These are phyloP conservation scores for Lithodes maja DNA, from an alignment of 2,888 invertebrate genomes.

Conservation along the genomic window DNA sequence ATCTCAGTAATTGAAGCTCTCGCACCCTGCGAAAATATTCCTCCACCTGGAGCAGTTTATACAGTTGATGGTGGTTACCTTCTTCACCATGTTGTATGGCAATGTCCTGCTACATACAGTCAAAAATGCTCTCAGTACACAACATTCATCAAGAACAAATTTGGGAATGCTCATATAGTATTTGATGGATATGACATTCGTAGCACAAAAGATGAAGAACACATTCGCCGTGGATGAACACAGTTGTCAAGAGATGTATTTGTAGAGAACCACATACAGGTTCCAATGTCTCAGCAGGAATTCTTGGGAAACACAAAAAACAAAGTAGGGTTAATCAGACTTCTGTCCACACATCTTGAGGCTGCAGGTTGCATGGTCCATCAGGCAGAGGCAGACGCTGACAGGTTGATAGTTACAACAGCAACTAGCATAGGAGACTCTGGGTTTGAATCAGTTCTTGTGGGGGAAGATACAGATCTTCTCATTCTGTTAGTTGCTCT, in stretches of 20 bases:
- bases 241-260: slow-evolving; percentile 21
- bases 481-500: slow-evolving; percentile 27
- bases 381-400: slow-evolving; percentile 41
- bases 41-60: slow-evolving; percentile 29
- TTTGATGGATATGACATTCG: slow-evolving; percentile 30
- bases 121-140: slow-evolving; percentile 32
- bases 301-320: slow-evolving; percentile 26
- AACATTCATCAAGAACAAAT: slow-evolving; percentile 28
- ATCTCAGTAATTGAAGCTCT: slow-evolving; percentile 28
- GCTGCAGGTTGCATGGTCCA: slow-evolving; percentile 28
- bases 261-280: slow-evolving; percentile 31
- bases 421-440: slow-evolving; percentile 23
- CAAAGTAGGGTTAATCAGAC: slow-evolving; percentile 23
- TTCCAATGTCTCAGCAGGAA: slow-evolving; percentile 37
- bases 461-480: slow-evolving; percentile 21
- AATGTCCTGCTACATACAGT: slow-evolving; percentile 48
- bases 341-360: slow-evolving; percentile 43
- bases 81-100: slow-evolving; percentile 32
- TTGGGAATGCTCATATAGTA: slow-evolving; percentile 25
- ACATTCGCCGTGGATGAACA: slow-evolving; percentile 38
- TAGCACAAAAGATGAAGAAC: slow-evolving; percentile 32
- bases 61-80: slow-evolving; percentile 33
- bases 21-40: slow-evolving; percentile 29
- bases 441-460: slow-evolving; percentile 28
- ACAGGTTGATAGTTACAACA: slow-evolving; percentile 29